A percentile compares a stretch with the other conserved stretches of the same genome.
These are phyloP conservation scores for Anguilla obscura DNA, from an alignment of 2,797 vertebrate species.

Conservation along the genomic window DNA sequence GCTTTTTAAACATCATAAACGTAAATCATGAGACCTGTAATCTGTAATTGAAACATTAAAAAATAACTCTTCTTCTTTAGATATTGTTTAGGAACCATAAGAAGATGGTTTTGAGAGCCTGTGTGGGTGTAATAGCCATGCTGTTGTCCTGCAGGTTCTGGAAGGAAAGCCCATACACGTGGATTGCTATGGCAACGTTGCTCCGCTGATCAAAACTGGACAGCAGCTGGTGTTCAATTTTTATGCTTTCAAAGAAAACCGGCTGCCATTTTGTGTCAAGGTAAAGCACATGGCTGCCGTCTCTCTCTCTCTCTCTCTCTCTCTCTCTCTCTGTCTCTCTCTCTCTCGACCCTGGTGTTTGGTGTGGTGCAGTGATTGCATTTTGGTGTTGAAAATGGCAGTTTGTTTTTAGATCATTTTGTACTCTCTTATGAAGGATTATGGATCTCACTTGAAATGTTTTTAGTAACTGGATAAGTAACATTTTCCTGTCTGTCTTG, in stretches of 20 bases:
- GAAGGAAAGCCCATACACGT: conserved; percentile 96
- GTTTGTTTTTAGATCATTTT: neutral
- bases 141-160: conserved; percentile 80
- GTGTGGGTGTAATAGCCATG: neutral
- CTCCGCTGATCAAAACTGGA: conserved; percentile 92
- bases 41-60: neutral
- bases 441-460: neutral
- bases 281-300: conserved; percentile 64
- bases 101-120: neutral
- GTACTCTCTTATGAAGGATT: neutral
- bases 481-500: neutral
- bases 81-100: neutral
- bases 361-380: neutral
- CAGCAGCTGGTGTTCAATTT: conserved; percentile 97
- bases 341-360: neutral
- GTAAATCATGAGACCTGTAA: neutral
- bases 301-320: neutral
- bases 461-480: neutral
- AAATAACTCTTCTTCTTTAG: neutral
- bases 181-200: conserved; percentile 96
- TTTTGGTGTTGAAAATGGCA: neutral
- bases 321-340: neutral
- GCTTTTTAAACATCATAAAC: neutral
- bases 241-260: conserved; percentile 99
- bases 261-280: conserved; percentile 98